Evolutionary conservation across 2,113 vertebrate genomes (phyloP), one percentile per base, ranked within the genome.

Genomic region (Aptenodytes patagonicus): DNA sequence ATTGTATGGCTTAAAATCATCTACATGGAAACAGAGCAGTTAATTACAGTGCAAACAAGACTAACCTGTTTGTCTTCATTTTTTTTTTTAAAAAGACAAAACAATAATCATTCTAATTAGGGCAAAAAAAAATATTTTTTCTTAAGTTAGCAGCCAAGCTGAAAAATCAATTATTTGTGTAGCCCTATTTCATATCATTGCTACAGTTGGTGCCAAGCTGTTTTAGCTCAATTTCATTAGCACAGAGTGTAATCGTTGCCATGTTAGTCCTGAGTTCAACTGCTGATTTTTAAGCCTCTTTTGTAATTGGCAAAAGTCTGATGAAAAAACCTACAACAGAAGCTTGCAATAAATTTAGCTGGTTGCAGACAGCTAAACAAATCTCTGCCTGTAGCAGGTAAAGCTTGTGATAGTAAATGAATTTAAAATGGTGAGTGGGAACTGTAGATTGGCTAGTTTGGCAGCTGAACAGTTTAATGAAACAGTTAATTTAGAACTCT

Each of bases 281-380:
- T 61, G 62, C 49, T 86, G 68, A n/a, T 72, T 80, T 95, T 79
- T 73, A 83, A 96, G 14, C 29, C 51, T 86, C 36, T 86, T 85
- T n/a, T 49, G 40, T 86, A 76, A 80, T 13, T 44, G 26, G 46
- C 18, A 61, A 64, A 87, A 80, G 31, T 61, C 40, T 62, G 68
- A 70, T 31, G 46, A 66, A 87, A 80, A 94, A 69, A 11, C 4
- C 34, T 85, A 2, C 40, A 22, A 62, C 14, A 38, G 62, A 82
- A 79, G 14, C 42, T 87, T 84, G 36, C 62, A 91, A 80, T 83
- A 70, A 68, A 49, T 83, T 19, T 29, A 77, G 72, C 62, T 87
- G 25, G 5, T 70, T 94, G 46, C 46, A 92, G 76, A 46, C 28
- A 92, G 22, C 31, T 89, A 68, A 92, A 93, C 9, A 49, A 89